phyloP scores from a whole-genome alignment of 2,797 vertebrate species.

The Brotula barbata region DNA sequence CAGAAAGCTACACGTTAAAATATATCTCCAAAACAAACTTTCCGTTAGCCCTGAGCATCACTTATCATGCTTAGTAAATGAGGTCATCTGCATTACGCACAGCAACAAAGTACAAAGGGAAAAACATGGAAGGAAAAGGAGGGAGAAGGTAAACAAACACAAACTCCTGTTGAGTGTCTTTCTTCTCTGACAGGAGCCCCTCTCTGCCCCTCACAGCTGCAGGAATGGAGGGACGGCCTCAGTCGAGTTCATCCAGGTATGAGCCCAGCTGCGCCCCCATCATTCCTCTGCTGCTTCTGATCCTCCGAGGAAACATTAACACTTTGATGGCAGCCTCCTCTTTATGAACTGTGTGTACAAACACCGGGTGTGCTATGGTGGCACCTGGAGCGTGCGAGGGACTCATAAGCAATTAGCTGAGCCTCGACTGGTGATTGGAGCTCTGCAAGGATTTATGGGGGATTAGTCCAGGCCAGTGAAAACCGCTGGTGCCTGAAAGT shows the following conservation, averaged over 20 bases:
- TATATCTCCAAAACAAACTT: constrained; percentile 15
- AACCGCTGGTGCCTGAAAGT: constrained; percentile 78
- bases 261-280: constrained; percentile 70
- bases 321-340: constrained; percentile 69
- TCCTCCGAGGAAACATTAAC: constrained; percentile 67
- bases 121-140: constrained; percentile 21
- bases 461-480: constrained; percentile 76
- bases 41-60: constrained; percentile 29
- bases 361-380: constrained; percentile 64
- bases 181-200: constrained; percentile 60
- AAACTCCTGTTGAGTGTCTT: constrained; percentile 67
- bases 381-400: constrained; percentile 71
- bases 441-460: constrained; percentile 75
- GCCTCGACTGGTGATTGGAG: constrained; percentile 65
- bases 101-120: constrained; percentile 53
- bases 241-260: constrained; percentile 54
- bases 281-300: constrained; percentile 58
- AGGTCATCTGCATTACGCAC: constrained; percentile 61
- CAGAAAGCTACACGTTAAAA: constrained; percentile 21
- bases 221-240: constrained; percentile 43
- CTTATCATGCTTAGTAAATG: constrained; percentile 52
- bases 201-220: constrained; percentile 61
- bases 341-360: constrained; percentile 77
- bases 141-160: constrained; percentile 66
- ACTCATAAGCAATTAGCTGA: constrained; percentile 73